Conservation (phyloP, 2,888 invertebrate genomes). For the Noctua pronuba region DNA sequence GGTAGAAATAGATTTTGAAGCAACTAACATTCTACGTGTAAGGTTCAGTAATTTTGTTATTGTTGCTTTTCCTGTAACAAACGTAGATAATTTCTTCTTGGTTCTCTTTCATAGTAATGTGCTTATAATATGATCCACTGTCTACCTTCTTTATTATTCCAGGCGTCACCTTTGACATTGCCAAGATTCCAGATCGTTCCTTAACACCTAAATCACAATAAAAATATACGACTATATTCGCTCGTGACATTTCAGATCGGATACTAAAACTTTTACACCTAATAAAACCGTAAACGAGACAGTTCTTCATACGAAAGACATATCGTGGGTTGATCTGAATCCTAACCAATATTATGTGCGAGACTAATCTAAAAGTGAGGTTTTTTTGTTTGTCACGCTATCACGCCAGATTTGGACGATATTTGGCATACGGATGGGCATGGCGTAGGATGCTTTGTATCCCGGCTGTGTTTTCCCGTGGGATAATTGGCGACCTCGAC, state of each 20-base stretch:
- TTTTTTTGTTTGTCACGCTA: not conserved
- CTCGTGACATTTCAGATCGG: conserved; percentile 27
- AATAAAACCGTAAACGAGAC: conserved; percentile 27
- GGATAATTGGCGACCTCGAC: not conserved
- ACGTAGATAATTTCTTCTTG: not conserved
- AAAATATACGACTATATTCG: conserved; percentile 37
- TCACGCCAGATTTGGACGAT: too few relatives aligned
- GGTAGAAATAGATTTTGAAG: conserved; percentile 39
- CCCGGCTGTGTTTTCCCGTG: not conserved
- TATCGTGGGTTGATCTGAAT: conserved; percentile 11
- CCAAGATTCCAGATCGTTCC: not conserved
- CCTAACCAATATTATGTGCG: not conserved
- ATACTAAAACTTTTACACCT: conserved; percentile 49
- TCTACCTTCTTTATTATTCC: not conserved
- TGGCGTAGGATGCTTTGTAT: too few relatives aligned
- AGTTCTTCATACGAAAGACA: conserved; percentile 17
- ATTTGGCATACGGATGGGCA: too few relatives aligned
- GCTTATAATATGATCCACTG: not conserved
- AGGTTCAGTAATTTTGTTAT: conserved; percentile 4
- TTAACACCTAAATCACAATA: conserved; percentile 29
- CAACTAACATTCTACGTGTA: conserved; percentile 16
- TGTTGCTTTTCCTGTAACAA: not conserved
- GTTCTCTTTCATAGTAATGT: not conserved
- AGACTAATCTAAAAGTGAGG: not conserved
- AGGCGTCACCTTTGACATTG: not conserved